A percentile compares a stretch with the other conserved stretches of the same genome.
phyloP scores from a whole-genome alignment of 2,797 vertebrate genomes.

The Molossus molossus region DNA sequence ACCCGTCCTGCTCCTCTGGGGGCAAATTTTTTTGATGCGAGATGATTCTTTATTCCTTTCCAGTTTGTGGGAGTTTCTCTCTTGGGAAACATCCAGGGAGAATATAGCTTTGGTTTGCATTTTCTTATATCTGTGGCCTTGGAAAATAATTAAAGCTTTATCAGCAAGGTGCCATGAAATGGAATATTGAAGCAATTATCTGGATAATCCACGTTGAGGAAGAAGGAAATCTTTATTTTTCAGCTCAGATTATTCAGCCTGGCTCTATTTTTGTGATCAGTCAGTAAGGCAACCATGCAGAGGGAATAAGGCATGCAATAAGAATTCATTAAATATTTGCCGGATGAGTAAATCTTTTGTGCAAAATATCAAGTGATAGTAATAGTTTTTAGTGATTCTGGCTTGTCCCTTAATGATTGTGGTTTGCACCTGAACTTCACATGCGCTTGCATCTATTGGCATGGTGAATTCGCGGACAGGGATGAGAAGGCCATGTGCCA shows the following conservation, averaged over 20 bases:
- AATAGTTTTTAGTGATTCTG: slow-evolving; percentile 59
- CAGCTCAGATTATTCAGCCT: neutral
- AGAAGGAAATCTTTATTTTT: neutral
- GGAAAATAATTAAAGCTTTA: slow-evolving; percentile 75
- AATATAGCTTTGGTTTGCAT: slow-evolving; percentile 49
- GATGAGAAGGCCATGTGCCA: neutral
- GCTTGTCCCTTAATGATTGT: slow-evolving; percentile 44
- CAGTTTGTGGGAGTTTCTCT: neutral
- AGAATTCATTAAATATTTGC: slow-evolving; percentile 70
- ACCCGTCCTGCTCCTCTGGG: slow-evolving; percentile 9
- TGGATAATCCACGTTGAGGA: slow-evolving; percentile 19
- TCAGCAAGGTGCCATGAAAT: slow-evolving; percentile 41
- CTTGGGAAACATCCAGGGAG: neutral
- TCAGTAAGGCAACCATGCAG: neutral
- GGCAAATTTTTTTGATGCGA: slow-evolving; percentile 60
- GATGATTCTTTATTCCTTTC: slow-evolving; percentile 1
- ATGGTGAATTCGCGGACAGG: neutral
- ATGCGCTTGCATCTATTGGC: neutral
- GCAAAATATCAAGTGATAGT: slow-evolving; percentile 71
- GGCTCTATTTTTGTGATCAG: slow-evolving; percentile 61
- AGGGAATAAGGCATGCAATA: slow-evolving; percentile 9
- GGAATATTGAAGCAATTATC: slow-evolving; percentile 9
- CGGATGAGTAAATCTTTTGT: slow-evolving; percentile 72
- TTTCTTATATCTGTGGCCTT: slow-evolving; percentile 49
- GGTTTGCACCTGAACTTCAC: slow-evolving; percentile 23